Evolutionary conservation across 1,140 invertebrate species (phyloP).

Genomic region (Melanaphis sacchari): DNA sequence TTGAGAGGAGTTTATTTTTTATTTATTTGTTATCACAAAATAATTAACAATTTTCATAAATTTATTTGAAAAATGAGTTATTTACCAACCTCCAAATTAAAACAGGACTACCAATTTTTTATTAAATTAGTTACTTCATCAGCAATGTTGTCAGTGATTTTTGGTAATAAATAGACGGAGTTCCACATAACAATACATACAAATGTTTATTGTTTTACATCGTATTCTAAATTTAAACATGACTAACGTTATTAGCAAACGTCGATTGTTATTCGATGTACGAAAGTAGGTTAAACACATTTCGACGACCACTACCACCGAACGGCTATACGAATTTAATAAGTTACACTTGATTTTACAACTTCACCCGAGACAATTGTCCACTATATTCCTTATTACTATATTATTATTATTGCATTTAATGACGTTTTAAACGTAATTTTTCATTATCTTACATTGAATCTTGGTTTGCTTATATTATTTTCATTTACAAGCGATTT

Average conservation of each 20-base stretch:
- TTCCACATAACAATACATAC: not conserved
- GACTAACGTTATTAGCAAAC: not conserved
- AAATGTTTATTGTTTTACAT: not conserved
- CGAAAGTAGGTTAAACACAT: conserved; percentile 37
- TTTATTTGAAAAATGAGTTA: no score
- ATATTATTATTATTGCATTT: not conserved
- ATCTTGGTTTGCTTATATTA: not conserved
- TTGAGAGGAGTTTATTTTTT: no score
- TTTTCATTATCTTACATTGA: not conserved
- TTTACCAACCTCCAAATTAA: not conserved
- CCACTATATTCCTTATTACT: not conserved
- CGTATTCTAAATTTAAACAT: not conserved
- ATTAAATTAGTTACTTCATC: not conserved
- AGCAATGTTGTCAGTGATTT: not conserved
- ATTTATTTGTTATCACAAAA: no score
- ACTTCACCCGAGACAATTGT: not conserved
- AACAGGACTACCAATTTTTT: not conserved
- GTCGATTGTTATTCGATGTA: not conserved
- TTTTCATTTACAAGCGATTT: not conserved
- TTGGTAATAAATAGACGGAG: not conserved
- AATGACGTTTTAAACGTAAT: not conserved
- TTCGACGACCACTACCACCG: not conserved
- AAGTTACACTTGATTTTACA: not conserved
- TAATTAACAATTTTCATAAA: no score
- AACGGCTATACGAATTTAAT: not conserved